Evolutionary conservation across 2,888 invertebrate species (phyloP).

Genomic region (Synanthedon formicaeformis): DNA sequence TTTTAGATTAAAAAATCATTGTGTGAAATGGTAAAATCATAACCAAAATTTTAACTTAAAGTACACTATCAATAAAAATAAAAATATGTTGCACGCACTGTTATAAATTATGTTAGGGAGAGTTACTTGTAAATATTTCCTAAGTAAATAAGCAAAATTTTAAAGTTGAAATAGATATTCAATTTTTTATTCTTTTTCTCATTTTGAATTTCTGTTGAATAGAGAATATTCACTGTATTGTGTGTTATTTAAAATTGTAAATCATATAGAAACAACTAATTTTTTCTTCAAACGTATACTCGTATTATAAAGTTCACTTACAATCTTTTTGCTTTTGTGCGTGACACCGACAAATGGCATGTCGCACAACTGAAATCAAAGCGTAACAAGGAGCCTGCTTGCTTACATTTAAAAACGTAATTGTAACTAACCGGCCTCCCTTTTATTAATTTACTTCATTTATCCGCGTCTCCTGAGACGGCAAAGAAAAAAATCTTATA

Average conservation of each 20-base stretch:
- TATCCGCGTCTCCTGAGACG: constrained; percentile 39
- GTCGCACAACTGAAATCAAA: constrained; percentile 67
- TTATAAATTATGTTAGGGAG: no score
- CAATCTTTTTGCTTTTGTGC: constrained; percentile 14
- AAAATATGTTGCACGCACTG: no score
- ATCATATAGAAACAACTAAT: no score
- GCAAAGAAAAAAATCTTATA: constrained; percentile 42
- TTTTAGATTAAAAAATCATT: no score
- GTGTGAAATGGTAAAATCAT: no score
- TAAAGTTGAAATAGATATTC: background rate
- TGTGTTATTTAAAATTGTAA: no score
- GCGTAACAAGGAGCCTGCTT: constrained; percentile 53
- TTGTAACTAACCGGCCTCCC: constrained; percentile 66
- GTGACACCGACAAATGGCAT: constrained; percentile 50
- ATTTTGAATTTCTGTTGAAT: background rate
- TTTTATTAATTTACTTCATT: constrained; percentile 67
- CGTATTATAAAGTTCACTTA: constrained; percentile 11
- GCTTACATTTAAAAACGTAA: constrained; percentile 69
- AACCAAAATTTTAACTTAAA: no score
- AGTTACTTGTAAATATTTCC: no score
- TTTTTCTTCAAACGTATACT: background rate
- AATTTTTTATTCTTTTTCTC: background rate
- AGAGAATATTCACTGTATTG: no score
- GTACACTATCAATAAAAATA: no score
- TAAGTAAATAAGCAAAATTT: constrained; percentile 6